Percentiles rank a stretch among this genome's conserved stretches.
Conservation (phyloP, 1,140 invertebrate genomes). For the Drosophila ficusphila region DNA sequence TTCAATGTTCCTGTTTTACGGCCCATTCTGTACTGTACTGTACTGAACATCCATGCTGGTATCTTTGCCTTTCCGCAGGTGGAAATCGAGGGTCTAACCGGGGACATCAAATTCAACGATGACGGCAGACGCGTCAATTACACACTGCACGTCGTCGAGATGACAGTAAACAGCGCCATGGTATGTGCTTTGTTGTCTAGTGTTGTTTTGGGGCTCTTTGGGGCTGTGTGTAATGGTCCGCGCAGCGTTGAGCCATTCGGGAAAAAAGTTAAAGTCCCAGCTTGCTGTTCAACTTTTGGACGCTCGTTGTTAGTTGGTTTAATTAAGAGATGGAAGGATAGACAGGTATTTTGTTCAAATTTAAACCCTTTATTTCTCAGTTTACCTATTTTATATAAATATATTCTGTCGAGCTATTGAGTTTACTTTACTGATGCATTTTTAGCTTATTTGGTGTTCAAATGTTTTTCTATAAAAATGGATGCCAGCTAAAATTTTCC, state of each 20-base stretch:
- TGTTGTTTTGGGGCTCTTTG: conserved; percentile 14
- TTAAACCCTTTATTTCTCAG: too few species aligned
- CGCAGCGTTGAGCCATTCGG: conserved; percentile 2
- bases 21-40: not conserved
- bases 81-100: conserved; percentile 95
- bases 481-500: too few species aligned
- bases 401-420: too few species aligned
- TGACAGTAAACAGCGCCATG: conserved; percentile 87
- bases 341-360: not conserved
- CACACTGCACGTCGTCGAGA: conserved; percentile 95
- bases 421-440: too few species aligned
- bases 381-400: too few species aligned
- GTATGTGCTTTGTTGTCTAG: conserved; percentile 43
- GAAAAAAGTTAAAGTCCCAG: conserved; percentile 23
- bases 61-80: conserved; percentile 87
- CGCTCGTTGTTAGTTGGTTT: not conserved
- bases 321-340: too few species aligned
- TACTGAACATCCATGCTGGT: not conserved
- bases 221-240: conserved; percentile 28
- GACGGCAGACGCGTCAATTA: conserved; percentile 94
- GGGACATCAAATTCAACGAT: conserved; percentile 94
- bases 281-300: not conserved
- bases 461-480: too few species aligned
- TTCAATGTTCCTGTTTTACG: conserved; percentile 15
- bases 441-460: too few species aligned